These are phyloP conservation scores for Tokudaia muenninki DNA, from an alignment of 2,797 vertebrate genomes.

Conservation along the genomic window DNA sequence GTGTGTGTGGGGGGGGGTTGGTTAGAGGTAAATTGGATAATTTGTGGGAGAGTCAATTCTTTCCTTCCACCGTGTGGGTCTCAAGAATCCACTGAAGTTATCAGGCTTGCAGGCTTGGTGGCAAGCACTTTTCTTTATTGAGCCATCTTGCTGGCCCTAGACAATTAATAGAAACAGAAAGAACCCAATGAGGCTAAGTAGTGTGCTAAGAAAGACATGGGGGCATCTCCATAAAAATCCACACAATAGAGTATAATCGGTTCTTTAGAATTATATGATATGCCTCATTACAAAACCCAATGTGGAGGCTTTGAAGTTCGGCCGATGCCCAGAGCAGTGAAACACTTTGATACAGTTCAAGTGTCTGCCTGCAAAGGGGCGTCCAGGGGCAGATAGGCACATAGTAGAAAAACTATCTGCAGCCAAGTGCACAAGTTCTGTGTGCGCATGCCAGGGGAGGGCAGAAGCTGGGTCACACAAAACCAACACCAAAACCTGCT, in stretches of 20 bases:
- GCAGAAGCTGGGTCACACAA: conserved; percentile 36
- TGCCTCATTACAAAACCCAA: conserved; percentile 35
- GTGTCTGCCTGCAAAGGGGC: conserved; percentile 80
- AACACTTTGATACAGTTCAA: conserved; percentile 75
- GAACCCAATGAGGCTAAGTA: conserved; percentile 37
- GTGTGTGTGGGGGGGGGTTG: no score
- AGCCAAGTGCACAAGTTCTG: conserved; percentile 58
- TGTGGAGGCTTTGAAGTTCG: conserved; percentile 68
- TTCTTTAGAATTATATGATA: conserved; percentile 55
- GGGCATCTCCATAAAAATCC: conserved; percentile 71
- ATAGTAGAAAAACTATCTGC: conserved; percentile 65
- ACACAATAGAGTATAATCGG: conserved; percentile 54
- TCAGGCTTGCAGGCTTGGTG: not conserved
- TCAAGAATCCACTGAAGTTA: not conserved
- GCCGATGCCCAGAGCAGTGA: conserved; percentile 33
- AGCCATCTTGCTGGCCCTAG: not conserved
- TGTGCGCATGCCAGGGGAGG: not conserved
- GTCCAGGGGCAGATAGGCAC: conserved; percentile 57
- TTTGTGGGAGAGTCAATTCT: not conserved
- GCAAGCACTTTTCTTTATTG: not conserved
- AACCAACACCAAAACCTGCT: conserved; percentile 1
- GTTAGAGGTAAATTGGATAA: not conserved
- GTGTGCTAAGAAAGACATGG: conserved; percentile 62
- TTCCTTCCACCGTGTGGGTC: not conserved
- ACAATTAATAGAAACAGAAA: conserved; percentile 50